Evolutionary conservation across 2,888 invertebrate genomes (phyloP).

Genomic region (Synergus gifuensis): DNA sequence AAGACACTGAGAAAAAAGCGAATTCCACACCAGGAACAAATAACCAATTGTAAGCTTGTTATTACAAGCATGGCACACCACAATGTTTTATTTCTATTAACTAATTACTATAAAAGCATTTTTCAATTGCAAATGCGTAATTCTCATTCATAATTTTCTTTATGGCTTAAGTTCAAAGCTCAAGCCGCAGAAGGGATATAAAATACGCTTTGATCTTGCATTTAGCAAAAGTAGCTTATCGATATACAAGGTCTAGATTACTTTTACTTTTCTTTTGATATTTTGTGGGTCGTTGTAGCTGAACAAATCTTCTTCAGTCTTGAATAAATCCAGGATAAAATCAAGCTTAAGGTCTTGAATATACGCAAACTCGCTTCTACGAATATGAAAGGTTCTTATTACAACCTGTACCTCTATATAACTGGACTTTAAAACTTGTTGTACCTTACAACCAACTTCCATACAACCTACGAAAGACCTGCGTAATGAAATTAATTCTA

Average conservation of each 20-base stretch:
- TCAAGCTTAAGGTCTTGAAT: neutral
- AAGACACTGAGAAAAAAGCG: conserved; percentile 44
- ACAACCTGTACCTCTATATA: neutral
- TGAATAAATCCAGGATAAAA: conserved; percentile 7
- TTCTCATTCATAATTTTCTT: neutral
- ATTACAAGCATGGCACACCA: neutral
- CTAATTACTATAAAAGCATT: too few species aligned
- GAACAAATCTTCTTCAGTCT: conserved; percentile 1
- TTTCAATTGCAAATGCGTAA: too few species aligned
- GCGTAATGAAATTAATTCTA: neutral
- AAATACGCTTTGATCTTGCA: neutral
- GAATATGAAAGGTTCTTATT: neutral
- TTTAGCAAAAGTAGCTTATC: conserved; percentile 5
- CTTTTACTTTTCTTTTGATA: neutral
- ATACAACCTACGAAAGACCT: too few species aligned
- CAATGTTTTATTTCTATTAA: neutral
- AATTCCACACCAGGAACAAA: conserved; percentile 16
- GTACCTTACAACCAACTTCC: too few species aligned
- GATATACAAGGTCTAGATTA: neutral
- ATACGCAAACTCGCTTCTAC: neutral
- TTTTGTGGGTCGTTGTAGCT: neutral
- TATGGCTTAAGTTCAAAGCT: neutral
- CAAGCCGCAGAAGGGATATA: neutral
- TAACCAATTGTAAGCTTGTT: conserved; percentile 26
- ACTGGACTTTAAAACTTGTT: neutral